A percentile compares a stretch with the other conserved stretches of the same genome.
Conservation (phyloP, 2,888 invertebrate genomes). For the Stenodera caucasica region DNA sequence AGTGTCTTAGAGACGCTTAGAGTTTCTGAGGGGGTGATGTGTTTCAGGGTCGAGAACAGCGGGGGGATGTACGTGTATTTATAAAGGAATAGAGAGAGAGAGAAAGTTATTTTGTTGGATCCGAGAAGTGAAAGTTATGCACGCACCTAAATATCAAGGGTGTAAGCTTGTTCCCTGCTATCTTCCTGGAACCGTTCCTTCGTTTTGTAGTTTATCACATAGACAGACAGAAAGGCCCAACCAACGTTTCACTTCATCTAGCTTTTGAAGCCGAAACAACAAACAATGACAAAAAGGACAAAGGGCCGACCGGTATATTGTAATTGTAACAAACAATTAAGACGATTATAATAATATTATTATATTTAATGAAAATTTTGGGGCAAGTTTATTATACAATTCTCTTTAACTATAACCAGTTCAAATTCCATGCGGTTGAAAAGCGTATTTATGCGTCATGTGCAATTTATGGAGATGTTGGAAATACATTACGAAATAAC, state of each 20-base stretch:
- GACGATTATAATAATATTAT: too few species aligned
- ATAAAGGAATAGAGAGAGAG: too few species aligned
- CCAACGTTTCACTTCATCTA: slow-evolving; percentile 27
- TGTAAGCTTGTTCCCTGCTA: slow-evolving; percentile 37
- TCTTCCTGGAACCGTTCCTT: slow-evolving; percentile 33
- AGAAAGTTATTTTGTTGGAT: slow-evolving; percentile 26
- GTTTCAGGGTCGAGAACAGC: not conserved
- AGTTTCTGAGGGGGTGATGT: not conserved
- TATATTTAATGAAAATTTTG: slow-evolving; percentile 1
- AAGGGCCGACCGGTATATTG: not conserved
- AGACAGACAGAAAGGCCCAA: not conserved
- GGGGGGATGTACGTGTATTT: too few species aligned
- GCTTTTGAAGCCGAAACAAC: slow-evolving; percentile 10
- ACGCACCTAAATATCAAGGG: slow-evolving; percentile 34
- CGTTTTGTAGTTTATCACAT: slow-evolving; percentile 35
- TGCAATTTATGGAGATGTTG: slow-evolving; percentile 21
- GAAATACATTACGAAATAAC: slow-evolving; percentile 7
- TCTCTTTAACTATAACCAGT: slow-evolving; percentile 11
- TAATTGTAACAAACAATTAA: slow-evolving; percentile 2
- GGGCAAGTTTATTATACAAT: not conserved
- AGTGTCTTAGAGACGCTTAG: not conserved
- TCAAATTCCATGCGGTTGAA: slow-evolving; percentile 24
- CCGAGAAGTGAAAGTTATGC: slow-evolving; percentile 27
- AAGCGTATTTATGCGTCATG: slow-evolving; percentile 21
- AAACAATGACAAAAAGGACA: not conserved